These are phyloP conservation scores for Manis crassicaudata DNA, from an alignment of 2,797 vertebrate genomes.

Conservation along the genomic window DNA sequence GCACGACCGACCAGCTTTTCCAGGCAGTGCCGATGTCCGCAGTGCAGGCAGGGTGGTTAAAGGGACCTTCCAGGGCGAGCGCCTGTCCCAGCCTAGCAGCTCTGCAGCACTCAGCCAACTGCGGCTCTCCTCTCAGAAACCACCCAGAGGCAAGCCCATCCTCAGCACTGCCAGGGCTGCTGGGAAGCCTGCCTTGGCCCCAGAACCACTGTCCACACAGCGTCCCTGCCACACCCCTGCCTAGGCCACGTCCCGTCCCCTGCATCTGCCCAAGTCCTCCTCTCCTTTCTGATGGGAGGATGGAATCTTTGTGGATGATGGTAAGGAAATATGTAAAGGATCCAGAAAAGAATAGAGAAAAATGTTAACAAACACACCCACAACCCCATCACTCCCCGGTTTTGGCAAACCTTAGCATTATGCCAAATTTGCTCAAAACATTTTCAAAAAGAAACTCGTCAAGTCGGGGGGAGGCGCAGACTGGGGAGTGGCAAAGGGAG, in stretches of 20 bases:
- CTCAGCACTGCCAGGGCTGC: not conserved
- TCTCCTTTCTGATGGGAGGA: not conserved
- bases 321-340: not conserved
- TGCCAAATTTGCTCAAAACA: not conserved
- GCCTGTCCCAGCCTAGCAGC: not conserved
- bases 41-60: not conserved
- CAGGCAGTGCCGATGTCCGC: not conserved
- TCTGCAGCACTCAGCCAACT: not conserved
- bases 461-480: not conserved
- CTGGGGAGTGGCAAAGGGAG: not conserved
- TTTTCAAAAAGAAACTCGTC: not conserved
- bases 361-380: not conserved
- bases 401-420: not conserved
- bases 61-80: not conserved
- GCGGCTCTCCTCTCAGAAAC: not conserved
- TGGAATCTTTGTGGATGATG: not conserved
- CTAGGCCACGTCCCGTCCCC: not conserved
- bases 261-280: not conserved
- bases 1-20: not conserved
- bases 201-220: accelerated
- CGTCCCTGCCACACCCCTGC: accelerated
- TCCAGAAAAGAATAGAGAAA: not conserved
- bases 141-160: not conserved
- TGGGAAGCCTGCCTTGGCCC: not conserved
- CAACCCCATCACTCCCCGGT: not conserved